These are phyloP conservation scores for Hybognathus amarus DNA, from an alignment of 2,797 vertebrate genomes.

Conservation along the genomic window DNA sequence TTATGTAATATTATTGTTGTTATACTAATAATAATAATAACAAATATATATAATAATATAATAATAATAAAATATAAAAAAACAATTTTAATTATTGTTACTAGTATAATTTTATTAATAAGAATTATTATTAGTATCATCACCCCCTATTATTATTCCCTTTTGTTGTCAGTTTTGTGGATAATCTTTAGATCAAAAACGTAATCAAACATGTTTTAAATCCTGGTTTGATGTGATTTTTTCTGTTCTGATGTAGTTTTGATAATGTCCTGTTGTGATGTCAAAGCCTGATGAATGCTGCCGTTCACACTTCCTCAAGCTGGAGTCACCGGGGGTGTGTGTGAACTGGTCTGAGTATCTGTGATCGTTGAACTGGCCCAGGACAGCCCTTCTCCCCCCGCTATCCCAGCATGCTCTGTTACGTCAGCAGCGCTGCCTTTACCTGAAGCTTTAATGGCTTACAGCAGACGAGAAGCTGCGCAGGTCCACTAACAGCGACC, in stretches of 20 bases:
- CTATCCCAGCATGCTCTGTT: constrained; percentile 52
- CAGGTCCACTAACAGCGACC: constrained; percentile 59
- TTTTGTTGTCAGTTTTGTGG: neutral
- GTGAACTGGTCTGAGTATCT: constrained; percentile 2
- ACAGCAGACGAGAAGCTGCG: constrained; percentile 61
- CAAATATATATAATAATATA: too few species aligned
- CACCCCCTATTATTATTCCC: neutral
- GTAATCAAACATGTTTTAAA: neutral
- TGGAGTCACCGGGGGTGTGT: neutral
- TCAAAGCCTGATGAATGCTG: neutral
- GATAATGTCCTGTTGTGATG: too few species aligned
- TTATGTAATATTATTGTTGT: neutral
- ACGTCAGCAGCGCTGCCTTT: constrained; percentile 64
- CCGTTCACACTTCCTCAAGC: constrained; percentile 8
- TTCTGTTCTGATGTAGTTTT: neutral
- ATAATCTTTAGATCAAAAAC: neutral
- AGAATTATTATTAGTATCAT: neutral
- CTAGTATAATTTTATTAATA: neutral
- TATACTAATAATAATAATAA: neutral
- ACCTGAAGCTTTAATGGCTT: constrained; percentile 68
- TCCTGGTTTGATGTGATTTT: neutral
- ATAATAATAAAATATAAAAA: neutral
- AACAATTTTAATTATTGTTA: too few species aligned
- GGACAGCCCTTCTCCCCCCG: neutral
- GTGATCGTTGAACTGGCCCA: constrained; percentile 5